Percentiles rank a stretch among this genome's conserved stretches.
These are phyloP conservation scores for Hippocampus mohnikei DNA, from an alignment of 2,113 vertebrate genomes.

Conservation along the genomic window DNA sequence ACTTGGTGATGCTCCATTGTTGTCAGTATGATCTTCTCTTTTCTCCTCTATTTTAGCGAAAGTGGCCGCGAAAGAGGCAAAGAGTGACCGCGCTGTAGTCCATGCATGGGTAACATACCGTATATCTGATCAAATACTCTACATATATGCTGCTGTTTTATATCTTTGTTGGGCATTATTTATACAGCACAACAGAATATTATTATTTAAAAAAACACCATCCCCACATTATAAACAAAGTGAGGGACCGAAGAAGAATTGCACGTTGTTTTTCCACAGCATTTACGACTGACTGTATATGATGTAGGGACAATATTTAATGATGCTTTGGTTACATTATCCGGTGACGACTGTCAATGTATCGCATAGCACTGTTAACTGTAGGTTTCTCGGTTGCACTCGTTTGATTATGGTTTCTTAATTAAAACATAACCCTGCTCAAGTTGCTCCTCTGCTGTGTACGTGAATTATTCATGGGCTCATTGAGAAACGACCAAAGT, in stretches of 20 bases:
- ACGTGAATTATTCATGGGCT: slow-evolving; percentile 24
- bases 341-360: slow-evolving; percentile 42
- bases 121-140: slow-evolving; percentile 47
- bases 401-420: slow-evolving; percentile 64
- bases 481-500: slow-evolving; percentile 8
- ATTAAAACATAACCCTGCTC: slow-evolving; percentile 62
- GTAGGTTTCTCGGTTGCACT: slow-evolving; percentile 46
- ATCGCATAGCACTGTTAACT: slow-evolving; percentile 43
- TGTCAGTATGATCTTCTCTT: slow-evolving; percentile 34
- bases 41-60: slow-evolving; percentile 24
- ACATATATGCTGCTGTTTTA: slow-evolving; percentile 58
- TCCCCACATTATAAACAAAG: slow-evolving; percentile 12
- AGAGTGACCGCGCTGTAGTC: slow-evolving; percentile 50
- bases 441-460: slow-evolving; percentile 14
- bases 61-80: slow-evolving; percentile 18
- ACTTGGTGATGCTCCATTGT: slow-evolving; percentile 11
- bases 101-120: slow-evolving; percentile 63
- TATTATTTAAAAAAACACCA: not conserved
- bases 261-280: slow-evolving; percentile 43
- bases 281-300: slow-evolving; percentile 34
- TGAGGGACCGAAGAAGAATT: slow-evolving; percentile 11
- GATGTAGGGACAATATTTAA: slow-evolving; percentile 45
- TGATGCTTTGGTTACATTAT: slow-evolving; percentile 21
- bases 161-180: slow-evolving; percentile 4
- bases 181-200: not conserved